phyloP scores from a whole-genome alignment of 2,113 vertebrate species.

The Boulengeromyrus knoepffleri region DNA sequence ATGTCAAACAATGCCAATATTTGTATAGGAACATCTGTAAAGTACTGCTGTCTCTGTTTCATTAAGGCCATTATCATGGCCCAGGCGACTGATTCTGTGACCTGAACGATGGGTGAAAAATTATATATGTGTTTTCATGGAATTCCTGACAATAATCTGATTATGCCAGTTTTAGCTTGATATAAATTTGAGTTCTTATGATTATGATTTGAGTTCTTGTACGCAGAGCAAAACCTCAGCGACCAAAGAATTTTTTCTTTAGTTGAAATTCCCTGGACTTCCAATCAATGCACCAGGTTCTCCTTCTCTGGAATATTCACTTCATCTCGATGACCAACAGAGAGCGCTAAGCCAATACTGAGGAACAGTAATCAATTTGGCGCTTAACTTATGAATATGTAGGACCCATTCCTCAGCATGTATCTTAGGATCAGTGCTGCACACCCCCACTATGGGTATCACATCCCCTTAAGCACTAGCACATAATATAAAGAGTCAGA shows the following conservation, averaged over 20 bases:
- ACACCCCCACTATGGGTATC: background rate
- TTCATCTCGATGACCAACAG: slow-evolving; percentile 66
- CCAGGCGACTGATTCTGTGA: background rate
- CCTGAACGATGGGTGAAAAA: background rate
- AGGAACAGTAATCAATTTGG: slow-evolving; percentile 58
- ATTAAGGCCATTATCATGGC: background rate
- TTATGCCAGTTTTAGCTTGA: background rate
- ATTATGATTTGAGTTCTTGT: background rate
- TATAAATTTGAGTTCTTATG: background rate
- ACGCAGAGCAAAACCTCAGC: background rate
- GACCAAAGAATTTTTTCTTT: background rate
- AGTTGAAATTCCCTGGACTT: background rate
- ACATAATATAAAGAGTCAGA: background rate
- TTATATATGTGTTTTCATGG: background rate
- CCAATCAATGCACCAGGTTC: background rate
- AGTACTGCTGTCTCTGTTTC: background rate
- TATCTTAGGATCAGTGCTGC: background rate
- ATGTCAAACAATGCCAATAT: background rate
- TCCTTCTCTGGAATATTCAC: slow-evolving; percentile 69
- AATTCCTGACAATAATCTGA: background rate
- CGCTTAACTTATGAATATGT: background rate
- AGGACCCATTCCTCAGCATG: background rate
- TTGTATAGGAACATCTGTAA: background rate
- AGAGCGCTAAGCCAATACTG: slow-evolving; percentile 58
- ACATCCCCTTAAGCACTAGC: too few species aligned